Evolutionary conservation across 2,797 vertebrate species (phyloP), one percentile per base, ranked within the genome.

Genomic region (Epinephelus awoara): DNA sequence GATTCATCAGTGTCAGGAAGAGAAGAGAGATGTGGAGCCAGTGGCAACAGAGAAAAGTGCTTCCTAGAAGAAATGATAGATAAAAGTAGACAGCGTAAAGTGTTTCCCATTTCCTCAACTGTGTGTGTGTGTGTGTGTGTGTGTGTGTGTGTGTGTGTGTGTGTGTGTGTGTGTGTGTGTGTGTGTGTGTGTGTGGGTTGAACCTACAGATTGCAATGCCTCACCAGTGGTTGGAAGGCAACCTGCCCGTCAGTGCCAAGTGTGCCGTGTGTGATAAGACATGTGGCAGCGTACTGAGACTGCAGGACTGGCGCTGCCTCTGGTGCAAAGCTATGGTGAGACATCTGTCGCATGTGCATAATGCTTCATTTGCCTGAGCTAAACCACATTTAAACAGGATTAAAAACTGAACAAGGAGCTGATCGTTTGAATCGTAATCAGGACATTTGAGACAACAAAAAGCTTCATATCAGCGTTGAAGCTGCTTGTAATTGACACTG

Each of bases 291-390:
- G 98, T 99, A 1, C 94, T 99, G 56, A 96, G 98, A 40, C 96
- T 99, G 66, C 98, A 99, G 86, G 98, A 99, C 86, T 99, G 98
- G 98, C 97, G 97, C 91, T 99, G 98, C 94, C 97, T 99, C 86
- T 99, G 98, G 98, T 99, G 98, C 94, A 99, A 98, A 95, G 96
- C 97, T 17, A 99, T 99, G 98, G 98, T 99, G 84, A 94, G 94
- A 67, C 64, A 70, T 72, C 74, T 62, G 65, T 29, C 52, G 55
- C 49, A 9, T 9, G 54, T 13, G 40, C 61, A 72, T 13, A 14
- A 54, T 13, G 8, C 42, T 54, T 21, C 1, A 47, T 29, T 23
- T 57, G 3, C 9, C 7, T 21, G 19, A 21, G 38, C 7, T 29
- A 4, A 27, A 51, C 70, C 2, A 52, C 9, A 23, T 25, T 42